Conservation (phyloP, 2,113 vertebrate genomes). For the Tamias sibiricus region DNA sequence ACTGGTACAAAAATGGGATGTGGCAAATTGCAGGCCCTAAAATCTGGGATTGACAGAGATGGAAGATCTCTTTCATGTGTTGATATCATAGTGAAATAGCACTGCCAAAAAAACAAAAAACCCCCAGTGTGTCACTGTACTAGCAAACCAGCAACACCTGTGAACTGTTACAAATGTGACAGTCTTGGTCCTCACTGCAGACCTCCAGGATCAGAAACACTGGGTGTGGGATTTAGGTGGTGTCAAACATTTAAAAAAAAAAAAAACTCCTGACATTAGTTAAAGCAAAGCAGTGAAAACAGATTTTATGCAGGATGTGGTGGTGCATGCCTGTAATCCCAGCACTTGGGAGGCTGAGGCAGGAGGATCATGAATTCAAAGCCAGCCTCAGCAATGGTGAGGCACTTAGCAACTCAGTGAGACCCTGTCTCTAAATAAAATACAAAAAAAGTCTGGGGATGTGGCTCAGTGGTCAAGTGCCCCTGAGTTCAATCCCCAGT, state of each 20-base stretch:
- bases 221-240: not conserved
- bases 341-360: too few species aligned
- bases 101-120: not conserved
- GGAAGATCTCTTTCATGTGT: not conserved
- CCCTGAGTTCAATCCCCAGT: too few species aligned
- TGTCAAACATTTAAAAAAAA: slow-evolving; percentile 9
- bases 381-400: too few species aligned
- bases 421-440: too few species aligned
- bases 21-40: slow-evolving; percentile 31
- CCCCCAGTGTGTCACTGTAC: not conserved
- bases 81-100: not conserved
- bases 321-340: too few species aligned
- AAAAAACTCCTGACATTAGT: not conserved
- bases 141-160: not conserved
- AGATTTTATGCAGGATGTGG: slow-evolving; percentile 23
- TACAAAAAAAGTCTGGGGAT: too few species aligned
- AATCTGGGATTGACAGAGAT: not conserved
- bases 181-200: not conserved
- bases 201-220: slow-evolving; percentile 16
- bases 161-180: not conserved
- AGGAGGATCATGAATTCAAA: too few species aligned
- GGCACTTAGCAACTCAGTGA: too few species aligned
- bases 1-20: not conserved
- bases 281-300: slow-evolving; percentile 19
- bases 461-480: too few species aligned